A percentile compares a stretch with the other conserved stretches of the same genome.
Conservation (phyloP, 2,113 vertebrate species). For the Emydocephalus ijimae region DNA sequence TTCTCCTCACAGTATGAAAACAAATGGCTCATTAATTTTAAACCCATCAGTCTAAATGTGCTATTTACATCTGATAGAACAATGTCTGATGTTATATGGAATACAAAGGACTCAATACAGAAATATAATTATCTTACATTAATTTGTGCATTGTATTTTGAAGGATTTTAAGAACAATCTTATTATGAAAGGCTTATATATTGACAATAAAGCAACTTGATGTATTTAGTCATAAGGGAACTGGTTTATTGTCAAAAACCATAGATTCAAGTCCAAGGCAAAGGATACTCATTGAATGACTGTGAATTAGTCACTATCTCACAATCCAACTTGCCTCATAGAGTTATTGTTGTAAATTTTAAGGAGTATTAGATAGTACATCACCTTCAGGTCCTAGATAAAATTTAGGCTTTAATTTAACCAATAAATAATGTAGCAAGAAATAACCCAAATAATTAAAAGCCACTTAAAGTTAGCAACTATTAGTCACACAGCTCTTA, state of each 20-base stretch:
- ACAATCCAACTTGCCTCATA: not conserved
- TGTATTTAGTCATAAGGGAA: not conserved
- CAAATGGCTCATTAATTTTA: conserved; percentile 60
- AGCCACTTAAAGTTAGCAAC: not conserved
- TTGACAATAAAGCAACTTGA: not conserved
- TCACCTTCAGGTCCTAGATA: not conserved
- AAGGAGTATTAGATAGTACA: not conserved
- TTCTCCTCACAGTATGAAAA: conserved; percentile 39
- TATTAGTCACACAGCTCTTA: not conserved
- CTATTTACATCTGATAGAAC: conserved; percentile 38
- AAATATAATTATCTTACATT: conserved; percentile 36
- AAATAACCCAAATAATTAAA: not conserved
- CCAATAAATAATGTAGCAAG: not conserved
- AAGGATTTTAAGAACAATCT: conserved; percentile 34
- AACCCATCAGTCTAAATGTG: conserved; percentile 42
- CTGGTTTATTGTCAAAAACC: not conserved
- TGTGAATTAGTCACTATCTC: not conserved
- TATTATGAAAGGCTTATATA: not conserved
- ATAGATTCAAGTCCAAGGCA: not conserved
- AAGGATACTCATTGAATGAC: not conserved
- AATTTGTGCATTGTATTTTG: conserved; percentile 35
- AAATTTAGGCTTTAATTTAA: not conserved
- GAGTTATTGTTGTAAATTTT: not conserved
- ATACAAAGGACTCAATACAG: conserved; percentile 28
- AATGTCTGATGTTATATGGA: conserved; percentile 52